Evolutionary conservation across 2,888 invertebrate genomes (phyloP), one percentile per base, ranked within the genome.

Genomic region (Poecilus cupreus): DNA sequence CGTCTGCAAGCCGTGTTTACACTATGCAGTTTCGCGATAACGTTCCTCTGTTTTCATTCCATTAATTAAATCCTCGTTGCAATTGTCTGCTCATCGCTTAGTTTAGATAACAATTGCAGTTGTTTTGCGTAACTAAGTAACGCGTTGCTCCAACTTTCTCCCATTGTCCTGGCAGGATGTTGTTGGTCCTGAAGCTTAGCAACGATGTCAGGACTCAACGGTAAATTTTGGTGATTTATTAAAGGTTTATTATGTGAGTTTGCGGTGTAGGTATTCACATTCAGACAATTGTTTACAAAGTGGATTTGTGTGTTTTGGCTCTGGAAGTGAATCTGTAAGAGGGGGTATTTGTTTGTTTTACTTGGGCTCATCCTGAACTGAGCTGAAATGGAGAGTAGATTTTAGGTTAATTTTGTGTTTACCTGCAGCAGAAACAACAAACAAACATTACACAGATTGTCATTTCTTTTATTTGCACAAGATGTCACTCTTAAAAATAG

Each of bases 51-150:
- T 70, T 70, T 70, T 70, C 70, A 70, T 70, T 70, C 43, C 70
- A 70, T 70, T 70, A 70, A 70, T 70, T 70, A 70, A 70, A 70
- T 70, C 70, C 57, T 57, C 4, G n/a, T n/a, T 57, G 57, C 57
- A 57, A 22, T 57, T 57, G 57, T 57, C 57, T 57, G 24, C 22
- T 49, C 49, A 57, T 24, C 70, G 18, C 16, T 16, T 49, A 32
- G 32, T 32, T 32, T 68, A 43, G 74, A 74, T 74, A 74, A 74
- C 74, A 74, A 74, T 74, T 74, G 74, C 46, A 74, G 10, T 24
- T 32, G 54, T 54, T 54, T 5, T 64, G 64, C 64, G 64, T 64
- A 64, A 64, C 64, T 64, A 64, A 64, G 64, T 64, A 26, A 64
- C 37, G 22, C 49, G 49, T 49, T 49, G 16, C 16, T 32, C 32